Base-by-base conservation (phyloP, 2,113 vertebrate species). In the Rhinolophus sinicus region DNA sequence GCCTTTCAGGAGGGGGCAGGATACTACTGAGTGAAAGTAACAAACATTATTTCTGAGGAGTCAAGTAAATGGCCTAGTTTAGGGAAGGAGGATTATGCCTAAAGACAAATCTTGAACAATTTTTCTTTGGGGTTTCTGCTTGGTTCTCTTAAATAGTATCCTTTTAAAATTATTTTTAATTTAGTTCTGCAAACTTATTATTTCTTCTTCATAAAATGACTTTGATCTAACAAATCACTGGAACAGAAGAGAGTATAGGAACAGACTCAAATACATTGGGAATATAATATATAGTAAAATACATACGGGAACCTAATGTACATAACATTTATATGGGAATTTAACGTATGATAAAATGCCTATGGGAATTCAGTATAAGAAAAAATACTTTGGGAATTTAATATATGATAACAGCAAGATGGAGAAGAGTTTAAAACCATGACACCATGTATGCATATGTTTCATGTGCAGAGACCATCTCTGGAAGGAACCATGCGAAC, bases 381-480 rank as follows among this genome's bases (percentile, higher is more conserved):
- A 64, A 64, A 64, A 64, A 30, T 64, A 64, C 60, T 30, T 64
- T 8, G 5, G 67, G 67, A 22, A 67, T 1, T 22, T 50, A 16
- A 35, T 28, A 52, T 0, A 6, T 8, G 7, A 7, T 1, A 35
- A 50, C 3, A 4, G n/a, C 26, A 38, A 33, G 64, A n/a, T 0
- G 2, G 33, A 8, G 11, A 5, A 19, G 26, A 52, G n/a, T 0
- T 0, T 21, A 5, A 13, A 22, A 30, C 6, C 3, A 1, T 0
- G 22, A 30, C 2, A 14, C 1, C 13, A 33, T 0, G 0, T 28
- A 16, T 6, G 0, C 2, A 8, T 50, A 8, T 1, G 15, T 15
- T 12, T 13, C 47, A 1, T 6, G 24, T 0, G 9, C 54, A 69
- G 14, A 44, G 35, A n/a, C 26, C 21, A 44, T 26, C 72, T 47